Evolutionary conservation across 2,797 vertebrate genomes (phyloP).

Genomic region (Furcifer pardalis): DNA sequence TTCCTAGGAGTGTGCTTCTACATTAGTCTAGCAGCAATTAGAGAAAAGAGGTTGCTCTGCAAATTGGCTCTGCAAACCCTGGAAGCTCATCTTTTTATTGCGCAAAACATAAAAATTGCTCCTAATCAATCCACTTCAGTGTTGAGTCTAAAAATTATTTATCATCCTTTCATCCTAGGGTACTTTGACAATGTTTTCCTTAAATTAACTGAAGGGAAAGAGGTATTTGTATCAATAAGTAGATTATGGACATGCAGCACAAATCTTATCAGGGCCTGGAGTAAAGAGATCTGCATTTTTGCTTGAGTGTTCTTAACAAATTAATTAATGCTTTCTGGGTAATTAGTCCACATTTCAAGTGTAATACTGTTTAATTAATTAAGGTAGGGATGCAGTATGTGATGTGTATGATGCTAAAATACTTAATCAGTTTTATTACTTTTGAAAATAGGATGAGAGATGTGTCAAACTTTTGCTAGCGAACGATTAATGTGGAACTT

Average conservation of each 20-base stretch:
- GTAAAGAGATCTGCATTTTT: constrained; percentile 65
- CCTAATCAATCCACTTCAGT: constrained; percentile 82
- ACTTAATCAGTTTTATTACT: constrained; percentile 32
- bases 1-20: constrained; percentile 76
- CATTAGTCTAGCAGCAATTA: constrained; percentile 82
- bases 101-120: constrained; percentile 80
- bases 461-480: constrained; percentile 49
- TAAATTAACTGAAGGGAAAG: constrained; percentile 71
- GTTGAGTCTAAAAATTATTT: constrained; percentile 77
- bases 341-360: constrained; percentile 76
- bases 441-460: constrained; percentile 37
- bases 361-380: constrained; percentile 63
- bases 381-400: constrained; percentile 54
- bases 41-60: constrained; percentile 78
- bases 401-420: constrained; percentile 51
- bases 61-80: constrained; percentile 77
- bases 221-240: constrained; percentile 71
- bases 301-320: constrained; percentile 68
- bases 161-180: constrained; percentile 71
- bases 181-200: constrained; percentile 75
- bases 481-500: constrained; percentile 39
- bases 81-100: constrained; percentile 80
- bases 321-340: constrained; percentile 76
- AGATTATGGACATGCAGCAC: constrained; percentile 50
- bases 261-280: constrained; percentile 52